phyloP scores from a whole-genome alignment of 2,113 vertebrate genomes.

The Grammomys surdaster region DNA sequence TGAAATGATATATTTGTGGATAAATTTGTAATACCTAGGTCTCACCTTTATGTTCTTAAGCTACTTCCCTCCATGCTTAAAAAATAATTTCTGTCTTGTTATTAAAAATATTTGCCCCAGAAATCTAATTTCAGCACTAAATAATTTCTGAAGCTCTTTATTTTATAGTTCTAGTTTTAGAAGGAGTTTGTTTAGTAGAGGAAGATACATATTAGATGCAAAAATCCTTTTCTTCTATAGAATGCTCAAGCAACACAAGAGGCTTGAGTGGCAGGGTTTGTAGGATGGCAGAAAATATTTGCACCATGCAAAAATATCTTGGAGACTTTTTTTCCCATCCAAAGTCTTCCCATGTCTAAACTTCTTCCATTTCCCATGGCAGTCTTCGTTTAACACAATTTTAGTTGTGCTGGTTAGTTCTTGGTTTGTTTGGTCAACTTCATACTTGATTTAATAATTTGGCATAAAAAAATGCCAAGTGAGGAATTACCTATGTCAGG shows the following conservation, averaged over 20 bases:
- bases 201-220: neutral
- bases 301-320: neutral
- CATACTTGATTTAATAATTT: neutral
- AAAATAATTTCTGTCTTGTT: no score
- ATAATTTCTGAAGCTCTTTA: neutral
- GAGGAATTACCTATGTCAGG: neutral
- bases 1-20: no score
- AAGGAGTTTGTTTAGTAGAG: constrained; percentile 28
- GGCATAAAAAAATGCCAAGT: neutral
- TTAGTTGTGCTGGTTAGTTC: neutral
- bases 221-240: neutral
- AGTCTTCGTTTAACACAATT: neutral
- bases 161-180: constrained; percentile 31
- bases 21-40: no score
- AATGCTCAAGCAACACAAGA: neutral
- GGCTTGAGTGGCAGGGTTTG: neutral
- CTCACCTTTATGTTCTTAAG: no score
- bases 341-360: neutral
- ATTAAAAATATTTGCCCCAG: constrained; percentile 10
- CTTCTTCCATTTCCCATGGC: fast-evolving
- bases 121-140: constrained; percentile 47
- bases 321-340: neutral
- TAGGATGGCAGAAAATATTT: neutral
- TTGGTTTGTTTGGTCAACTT: neutral
- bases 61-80: no score